Evolutionary conservation across 2,797 vertebrate genomes (phyloP), one percentile per base, ranked within the genome.

Genomic region (Pristis pectinata): DNA sequence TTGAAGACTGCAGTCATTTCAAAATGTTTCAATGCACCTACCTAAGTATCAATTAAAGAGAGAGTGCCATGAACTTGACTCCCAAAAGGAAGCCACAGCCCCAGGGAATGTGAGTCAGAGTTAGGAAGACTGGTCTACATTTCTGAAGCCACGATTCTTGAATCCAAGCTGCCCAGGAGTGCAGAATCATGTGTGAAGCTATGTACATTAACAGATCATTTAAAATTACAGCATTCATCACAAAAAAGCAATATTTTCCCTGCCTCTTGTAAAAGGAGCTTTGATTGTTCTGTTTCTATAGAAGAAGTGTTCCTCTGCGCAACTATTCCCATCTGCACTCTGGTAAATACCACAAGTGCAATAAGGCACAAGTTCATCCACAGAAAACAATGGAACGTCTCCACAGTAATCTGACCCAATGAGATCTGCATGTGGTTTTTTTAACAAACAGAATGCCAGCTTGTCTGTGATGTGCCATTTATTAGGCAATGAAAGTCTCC

Each of bases 241-340:
- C 67, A 13, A 94, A 76, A 94, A 94, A 76, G 67, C 49, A 94
- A 94, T 94, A 76, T 94, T 94, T 76, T 53, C 70, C 70, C 92
- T 94, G 92, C 37, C 70, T 94, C 27, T 76, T 94, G 67, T 76
- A 53, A 94, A 94, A 53, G 17, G 70, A 70, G 44, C 30, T 72
- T 76, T 56, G 70, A 94, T 94, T 13, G 41, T 94, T n/a, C 95
- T 53, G 44, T 95, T 95, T 95, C 87, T 95, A 70, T 74, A 82
- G 94, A 70, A 96, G 89, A 95, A 95, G 77, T 61, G 27, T 76
- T 96, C 67, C 83, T 96, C 95, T 95, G 7, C 82, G 94, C 95
- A 96, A 95, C 37, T 95, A 95, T 95, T 96, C 95, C 77, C 95
- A 95, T 95, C 91, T 94, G 95, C 95, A 95, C 95, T 96, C 95